Percentiles rank a stretch among this genome's conserved stretches.
phyloP scores from a whole-genome alignment of 1,140 invertebrate genomes.

The Pseudomyrmex cubaensis region DNA sequence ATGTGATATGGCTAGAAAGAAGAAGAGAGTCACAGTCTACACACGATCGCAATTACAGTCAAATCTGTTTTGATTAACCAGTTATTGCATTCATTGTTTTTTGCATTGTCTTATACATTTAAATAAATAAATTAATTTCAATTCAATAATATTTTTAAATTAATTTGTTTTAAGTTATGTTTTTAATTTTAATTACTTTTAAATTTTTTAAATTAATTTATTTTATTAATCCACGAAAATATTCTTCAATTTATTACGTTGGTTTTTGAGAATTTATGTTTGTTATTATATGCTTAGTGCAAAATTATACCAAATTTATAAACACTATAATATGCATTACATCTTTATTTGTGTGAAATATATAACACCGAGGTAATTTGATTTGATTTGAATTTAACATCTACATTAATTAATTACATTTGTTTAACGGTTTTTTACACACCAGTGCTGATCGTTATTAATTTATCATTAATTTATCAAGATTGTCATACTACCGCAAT shows the following conservation, averaged over 20 bases:
- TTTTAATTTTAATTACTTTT: too few relatives aligned
- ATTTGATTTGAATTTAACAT: conserved; percentile 19
- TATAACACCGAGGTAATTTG: conserved; percentile 10
- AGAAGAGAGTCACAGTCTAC: too few relatives aligned
- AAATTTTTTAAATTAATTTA: not conserved
- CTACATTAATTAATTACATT: conserved; percentile 28
- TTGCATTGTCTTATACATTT: too few relatives aligned
- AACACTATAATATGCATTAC: not conserved
- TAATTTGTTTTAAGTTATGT: too few relatives aligned
- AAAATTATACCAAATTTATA: not conserved
- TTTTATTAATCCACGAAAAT: not conserved
- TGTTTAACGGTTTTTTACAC: conserved; percentile 36
- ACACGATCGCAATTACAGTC: too few relatives aligned
- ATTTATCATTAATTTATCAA: conserved; percentile 18
- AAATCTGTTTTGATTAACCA: too few relatives aligned
- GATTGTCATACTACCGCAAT: conserved; percentile 12
- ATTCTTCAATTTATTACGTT: not conserved
- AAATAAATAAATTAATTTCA: too few relatives aligned
- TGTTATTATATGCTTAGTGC: not conserved
- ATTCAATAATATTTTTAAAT: too few relatives aligned
- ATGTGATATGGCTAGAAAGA: too few relatives aligned
- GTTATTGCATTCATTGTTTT: too few relatives aligned
- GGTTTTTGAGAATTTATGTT: not conserved
- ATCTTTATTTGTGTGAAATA: not conserved
- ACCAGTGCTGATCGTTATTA: not conserved